phyloP scores from a whole-genome alignment of 2,888 invertebrate species.

The Lycophotia porphyrea region DNA sequence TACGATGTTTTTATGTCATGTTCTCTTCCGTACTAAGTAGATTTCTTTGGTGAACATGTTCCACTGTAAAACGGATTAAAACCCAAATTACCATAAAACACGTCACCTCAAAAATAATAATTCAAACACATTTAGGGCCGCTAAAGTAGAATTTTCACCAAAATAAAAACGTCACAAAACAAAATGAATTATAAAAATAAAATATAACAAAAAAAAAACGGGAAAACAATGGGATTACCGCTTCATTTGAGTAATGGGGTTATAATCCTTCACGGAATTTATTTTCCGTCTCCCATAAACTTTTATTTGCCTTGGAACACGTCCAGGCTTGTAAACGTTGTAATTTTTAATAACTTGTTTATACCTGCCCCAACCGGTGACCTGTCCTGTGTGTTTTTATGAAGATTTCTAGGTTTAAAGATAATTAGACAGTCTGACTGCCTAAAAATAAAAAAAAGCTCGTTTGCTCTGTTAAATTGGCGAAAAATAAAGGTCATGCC shows the following conservation, averaged over 20 bases:
- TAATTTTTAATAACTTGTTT: slow-evolving; percentile 53
- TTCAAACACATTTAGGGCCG: slow-evolving; percentile 1
- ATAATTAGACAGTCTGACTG: not conserved
- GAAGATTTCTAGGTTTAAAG: not conserved
- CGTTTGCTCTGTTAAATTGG: not conserved
- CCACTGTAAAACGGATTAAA: not conserved
- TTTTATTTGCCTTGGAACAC: slow-evolving; percentile 63
- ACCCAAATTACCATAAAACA: not conserved
- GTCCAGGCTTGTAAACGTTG: slow-evolving; percentile 40
- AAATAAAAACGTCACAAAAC: slow-evolving; percentile 17
- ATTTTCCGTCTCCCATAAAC: slow-evolving; percentile 61
- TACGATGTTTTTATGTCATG: not conserved
- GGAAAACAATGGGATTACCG: slow-evolving; percentile 59
- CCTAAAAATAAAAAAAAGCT: not conserved
- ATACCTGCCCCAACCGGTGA: slow-evolving; percentile 1
- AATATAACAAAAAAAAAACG: slow-evolving; percentile 26
- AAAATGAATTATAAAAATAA: slow-evolving; percentile 50
- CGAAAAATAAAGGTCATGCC: not conserved
- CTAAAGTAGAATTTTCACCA: not conserved
- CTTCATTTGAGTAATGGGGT: slow-evolving; percentile 70
- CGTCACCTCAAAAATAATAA: not conserved
- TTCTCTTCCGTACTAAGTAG: not conserved
- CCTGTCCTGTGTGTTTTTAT: not conserved
- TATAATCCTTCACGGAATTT: slow-evolving; percentile 66
- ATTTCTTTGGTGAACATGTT: not conserved